Base-by-base conservation (phyloP, 2,113 vertebrate species). In the Macrotis lagotis region DNA sequence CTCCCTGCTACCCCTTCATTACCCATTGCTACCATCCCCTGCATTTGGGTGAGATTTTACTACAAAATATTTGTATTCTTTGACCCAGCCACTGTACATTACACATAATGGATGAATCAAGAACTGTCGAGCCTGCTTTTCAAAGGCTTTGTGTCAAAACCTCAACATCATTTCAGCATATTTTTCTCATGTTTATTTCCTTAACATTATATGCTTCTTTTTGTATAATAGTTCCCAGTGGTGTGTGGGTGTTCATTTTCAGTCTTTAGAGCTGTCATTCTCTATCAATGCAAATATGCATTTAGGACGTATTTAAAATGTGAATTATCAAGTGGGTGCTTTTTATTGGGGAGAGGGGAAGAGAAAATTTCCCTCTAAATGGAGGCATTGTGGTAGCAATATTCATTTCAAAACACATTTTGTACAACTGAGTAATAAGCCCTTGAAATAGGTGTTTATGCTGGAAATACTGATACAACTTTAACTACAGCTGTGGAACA, bases 201-300 rank as follows among this genome's bases (percentile, higher is more conserved):
- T 83, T 83, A 44, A 83, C 66, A 44, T 83, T 83, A 44, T 83
- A 83, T 83, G 37, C 66, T 44, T 83, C 66, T 83, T 97, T 97
- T 96, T 92, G 95, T 97, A 97, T 97, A 98, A 97, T 97, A 98
- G 97, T 97, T 98, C 97, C 96, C 89, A 92, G 92, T 96, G 93
- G 96, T 31, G 28, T 96, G 98, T 98, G 97, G 98, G 98, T 2
- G 97, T 98, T 96, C 97, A 98, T 83, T 83, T 19, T 44, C 93
- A 96, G 96, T 98, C 97, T 98, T 96, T 95, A 96, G 96, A 98
- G 94, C 97, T 98, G 98, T 98, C 98, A 97, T 96, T 98, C 97
- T 96, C 97, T 95, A 98, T 96, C 96, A 93, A 44, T 97, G 97
- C 98, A 98, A 98, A 98, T 97, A 97, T 95, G 93, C 97, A 97